Base-by-base conservation (phyloP, 30 jellyfish, hydroid and myxozoan species). In the Aurelia aurita region DNA sequence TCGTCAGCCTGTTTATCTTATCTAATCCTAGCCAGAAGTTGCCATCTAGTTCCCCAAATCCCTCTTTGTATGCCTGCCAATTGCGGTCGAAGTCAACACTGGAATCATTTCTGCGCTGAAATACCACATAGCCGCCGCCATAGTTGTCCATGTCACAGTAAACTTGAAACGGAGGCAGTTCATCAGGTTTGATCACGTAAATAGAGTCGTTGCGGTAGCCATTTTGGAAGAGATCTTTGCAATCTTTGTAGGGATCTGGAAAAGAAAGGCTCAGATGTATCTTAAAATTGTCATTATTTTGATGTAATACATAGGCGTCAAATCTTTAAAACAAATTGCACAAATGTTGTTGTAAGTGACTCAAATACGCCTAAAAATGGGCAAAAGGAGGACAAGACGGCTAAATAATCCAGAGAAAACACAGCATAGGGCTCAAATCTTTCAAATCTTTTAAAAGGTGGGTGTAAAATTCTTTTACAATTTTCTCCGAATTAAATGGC, bases 1-100 rank as follows among this genome's bases (percentile, higher is more conserved):
- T 21, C 43, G 69, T 43, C 66, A 76, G 35, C 25, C 77, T 35
- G 68, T 57, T 44, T 5, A 58, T 55, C 78, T 76, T 58, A 12
- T 76, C 88, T 15, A 54, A 76, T 22, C 88, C 88, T 11, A 76
- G 76, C 88, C 88, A 76, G 62, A 76, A 76, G 49, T 76, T 39
- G 35, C 78, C 78, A 8, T 53, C 62, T 15, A 76, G 77, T 14
- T 76, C 78, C 18, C 88, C 77, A 20, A 54, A 55, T 3, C 88
- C 89, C 13, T 58, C 31, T 61, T 61, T 78, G 77, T 78, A 59
- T 18, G 31, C 80, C 15, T 20, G 22, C 89, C 89, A 78, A 58
- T 18, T 14, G 22, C 68, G 89, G 32, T 78, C 15, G 80, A 78
- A 78, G 54, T 60, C 73, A 0, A 65, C 73, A 10, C 31, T 22